Conservation (phyloP, 2,797 vertebrate species). For the Chrosomus eos region DNA sequence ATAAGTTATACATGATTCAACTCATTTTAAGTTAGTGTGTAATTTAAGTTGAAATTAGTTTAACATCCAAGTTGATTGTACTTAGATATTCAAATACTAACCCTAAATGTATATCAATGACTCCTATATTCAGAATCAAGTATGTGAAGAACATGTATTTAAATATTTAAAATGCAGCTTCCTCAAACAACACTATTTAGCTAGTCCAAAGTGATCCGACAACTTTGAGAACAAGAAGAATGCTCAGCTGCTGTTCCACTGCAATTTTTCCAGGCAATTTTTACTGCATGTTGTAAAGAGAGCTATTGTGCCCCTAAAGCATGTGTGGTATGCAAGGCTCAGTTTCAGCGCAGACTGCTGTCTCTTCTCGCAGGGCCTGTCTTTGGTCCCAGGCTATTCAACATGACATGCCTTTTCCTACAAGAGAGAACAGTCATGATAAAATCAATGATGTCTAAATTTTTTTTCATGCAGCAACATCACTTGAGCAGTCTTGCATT, state of each 20-base stretch:
- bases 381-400: constrained; percentile 35
- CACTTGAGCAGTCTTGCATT: background rate
- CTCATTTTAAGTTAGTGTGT: too few species aligned
- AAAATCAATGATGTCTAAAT: background rate
- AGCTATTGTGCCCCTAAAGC: constrained; percentile 59
- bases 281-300: constrained; percentile 59
- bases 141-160: background rate
- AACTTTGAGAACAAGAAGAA: constrained; percentile 18
- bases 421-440: background rate
- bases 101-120: too few species aligned
- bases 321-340: constrained; percentile 53
- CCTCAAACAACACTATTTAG: background rate
- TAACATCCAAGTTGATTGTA: too few species aligned
- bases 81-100: too few species aligned
- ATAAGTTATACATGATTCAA: too few species aligned
- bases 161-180: background rate
- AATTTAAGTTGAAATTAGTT: too few species aligned
- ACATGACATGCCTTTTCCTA: constrained; percentile 12
- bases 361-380: constrained; percentile 33
- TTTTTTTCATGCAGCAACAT: background rate
- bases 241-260: constrained; percentile 23
- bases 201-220: background rate
- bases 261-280: constrained; percentile 37
- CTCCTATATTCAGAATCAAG: too few species aligned
- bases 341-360: constrained; percentile 34